These are phyloP conservation scores for Stichodactyla mertensii DNA, from an alignment of 64 coral and sea anemone genomes.

Conservation along the genomic window DNA sequence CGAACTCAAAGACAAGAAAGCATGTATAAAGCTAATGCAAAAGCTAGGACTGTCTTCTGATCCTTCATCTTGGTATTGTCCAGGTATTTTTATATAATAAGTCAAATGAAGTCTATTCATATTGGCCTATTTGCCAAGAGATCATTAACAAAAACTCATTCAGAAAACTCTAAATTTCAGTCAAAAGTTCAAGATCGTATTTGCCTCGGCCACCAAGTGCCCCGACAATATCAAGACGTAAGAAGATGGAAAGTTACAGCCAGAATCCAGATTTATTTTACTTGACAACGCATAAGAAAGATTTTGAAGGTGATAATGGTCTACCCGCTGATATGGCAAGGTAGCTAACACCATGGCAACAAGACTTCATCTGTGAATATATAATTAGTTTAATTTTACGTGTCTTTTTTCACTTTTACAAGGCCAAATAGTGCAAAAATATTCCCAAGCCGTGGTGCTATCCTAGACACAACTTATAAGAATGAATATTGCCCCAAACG, in stretches of 20 bases:
- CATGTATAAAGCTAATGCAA: constrained; percentile 69
- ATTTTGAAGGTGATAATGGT: constrained; percentile 54
- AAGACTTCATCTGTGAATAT: background rate
- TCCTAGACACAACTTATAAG: constrained; percentile 53
- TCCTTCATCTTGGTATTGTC: constrained; percentile 68
- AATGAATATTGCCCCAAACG: constrained; percentile 58
- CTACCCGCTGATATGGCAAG: constrained; percentile 66
- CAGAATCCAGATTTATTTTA: constrained; percentile 76
- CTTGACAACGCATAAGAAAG: constrained; percentile 70
- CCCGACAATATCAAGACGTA: background rate
- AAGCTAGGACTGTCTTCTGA: constrained; percentile 71
- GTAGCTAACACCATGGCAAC: constrained; percentile 66
- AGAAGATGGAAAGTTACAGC: constrained; percentile 52
- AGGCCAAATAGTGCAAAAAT: constrained; percentile 73
- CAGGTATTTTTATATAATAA: constrained; percentile 40
- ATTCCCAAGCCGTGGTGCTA: constrained; percentile 63
- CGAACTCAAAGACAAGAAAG: constrained; percentile 47
- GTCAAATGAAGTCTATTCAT: background rate
- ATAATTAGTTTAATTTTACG: background rate
- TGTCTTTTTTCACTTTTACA: background rate
- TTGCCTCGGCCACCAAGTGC: constrained; percentile 43
- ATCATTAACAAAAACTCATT: background rate
- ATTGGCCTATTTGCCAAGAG: background rate
- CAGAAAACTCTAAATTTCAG: background rate
- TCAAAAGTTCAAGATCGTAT: background rate